Percentiles rank a stretch among this genome's conserved stretches.
phyloP scores from a whole-genome alignment of 2,113 vertebrate species.

The Nothoprocta perdicaria region DNA sequence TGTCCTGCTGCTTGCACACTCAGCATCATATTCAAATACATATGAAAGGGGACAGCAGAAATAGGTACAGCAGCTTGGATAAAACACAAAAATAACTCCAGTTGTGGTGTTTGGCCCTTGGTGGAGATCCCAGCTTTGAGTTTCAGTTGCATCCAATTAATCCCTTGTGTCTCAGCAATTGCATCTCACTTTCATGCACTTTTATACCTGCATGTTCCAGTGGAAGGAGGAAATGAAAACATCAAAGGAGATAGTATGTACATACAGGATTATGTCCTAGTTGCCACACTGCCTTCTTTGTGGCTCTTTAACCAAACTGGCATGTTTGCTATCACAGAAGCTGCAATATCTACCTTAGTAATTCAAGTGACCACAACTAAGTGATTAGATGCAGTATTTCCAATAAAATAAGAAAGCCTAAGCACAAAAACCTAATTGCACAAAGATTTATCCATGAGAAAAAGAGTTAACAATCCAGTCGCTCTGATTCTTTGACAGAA shows the following conservation, averaged over 20 bases:
- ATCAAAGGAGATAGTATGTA: background rate
- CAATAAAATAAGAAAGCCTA: background rate
- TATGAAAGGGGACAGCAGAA: background rate
- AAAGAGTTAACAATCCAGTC: background rate
- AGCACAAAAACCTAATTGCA: background rate
- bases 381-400: background rate
- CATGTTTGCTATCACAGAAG: background rate
- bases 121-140: background rate
- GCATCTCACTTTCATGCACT: background rate
- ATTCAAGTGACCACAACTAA: background rate
- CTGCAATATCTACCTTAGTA: background rate
- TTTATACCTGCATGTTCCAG: background rate
- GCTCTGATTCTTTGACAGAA: background rate
- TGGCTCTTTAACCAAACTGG: background rate
- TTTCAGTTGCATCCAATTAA: background rate
- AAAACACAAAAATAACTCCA: background rate
- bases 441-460: background rate
- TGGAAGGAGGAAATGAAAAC: background rate
- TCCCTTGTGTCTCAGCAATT: background rate
- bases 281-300: background rate
- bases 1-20: background rate
- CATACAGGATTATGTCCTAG: accelerated
- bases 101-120: background rate
- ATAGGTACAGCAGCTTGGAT: background rate
- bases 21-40: background rate